Evolutionary conservation across 2,888 invertebrate genomes (phyloP).

Genomic region (Meiosimyza platycephala): DNA sequence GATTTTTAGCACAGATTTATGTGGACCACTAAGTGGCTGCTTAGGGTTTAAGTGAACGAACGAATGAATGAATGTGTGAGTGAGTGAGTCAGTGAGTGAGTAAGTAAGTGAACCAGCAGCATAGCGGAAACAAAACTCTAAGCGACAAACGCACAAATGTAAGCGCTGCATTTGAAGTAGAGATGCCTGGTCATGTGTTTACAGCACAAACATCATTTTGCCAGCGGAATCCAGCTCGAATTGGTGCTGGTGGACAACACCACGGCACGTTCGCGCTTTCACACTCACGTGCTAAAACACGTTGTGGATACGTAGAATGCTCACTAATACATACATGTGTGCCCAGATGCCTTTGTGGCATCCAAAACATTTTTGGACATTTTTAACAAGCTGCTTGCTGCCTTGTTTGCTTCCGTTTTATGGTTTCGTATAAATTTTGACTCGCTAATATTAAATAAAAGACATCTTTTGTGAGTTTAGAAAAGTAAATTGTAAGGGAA

Average conservation of each 20-base stretch:
- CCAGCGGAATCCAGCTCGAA: not conserved
- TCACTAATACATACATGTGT: too few species aligned
- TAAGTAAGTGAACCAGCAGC: constrained; percentile 3
- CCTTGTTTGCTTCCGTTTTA: too few species aligned
- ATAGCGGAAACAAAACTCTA: constrained; percentile 15
- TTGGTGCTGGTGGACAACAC: not conserved
- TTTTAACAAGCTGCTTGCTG: too few species aligned
- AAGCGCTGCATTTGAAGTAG: not conserved
- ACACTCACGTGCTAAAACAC: not conserved
- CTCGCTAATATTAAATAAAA: too few species aligned
- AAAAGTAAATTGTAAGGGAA: too few species aligned
- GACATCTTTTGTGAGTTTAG: too few species aligned
- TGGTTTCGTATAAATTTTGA: too few species aligned
- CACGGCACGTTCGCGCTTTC: constrained; percentile 14
- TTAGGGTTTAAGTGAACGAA: constrained; percentile 58
- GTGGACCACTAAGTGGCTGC: constrained; percentile 62
- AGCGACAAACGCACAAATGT: not conserved
- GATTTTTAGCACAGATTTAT: constrained; percentile 63
- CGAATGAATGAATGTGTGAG: not conserved
- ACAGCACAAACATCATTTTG: not conserved
- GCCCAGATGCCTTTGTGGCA: too few species aligned
- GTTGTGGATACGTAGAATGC: too few species aligned
- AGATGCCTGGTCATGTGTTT: not conserved
- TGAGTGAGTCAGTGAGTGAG: constrained; percentile 47
- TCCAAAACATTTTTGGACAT: too few species aligned